These are phyloP conservation scores for Trichomycterus rosablanca DNA, from an alignment of 2,113 vertebrate species.

Conservation along the genomic window DNA sequence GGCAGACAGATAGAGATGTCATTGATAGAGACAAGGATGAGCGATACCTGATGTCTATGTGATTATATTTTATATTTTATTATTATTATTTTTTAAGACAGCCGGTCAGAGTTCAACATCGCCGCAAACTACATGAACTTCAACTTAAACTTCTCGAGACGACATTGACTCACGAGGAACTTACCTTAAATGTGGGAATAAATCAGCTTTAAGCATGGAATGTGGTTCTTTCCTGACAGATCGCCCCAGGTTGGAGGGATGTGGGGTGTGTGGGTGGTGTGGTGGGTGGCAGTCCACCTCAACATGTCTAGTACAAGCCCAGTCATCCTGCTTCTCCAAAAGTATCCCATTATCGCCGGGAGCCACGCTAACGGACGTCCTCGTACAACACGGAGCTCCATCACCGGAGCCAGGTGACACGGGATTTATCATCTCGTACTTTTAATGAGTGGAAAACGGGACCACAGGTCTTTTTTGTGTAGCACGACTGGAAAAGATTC, in stretches of 20 bases:
- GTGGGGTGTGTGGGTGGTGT: no score
- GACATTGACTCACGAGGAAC: not conserved
- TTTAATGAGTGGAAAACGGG: slow-evolving; percentile 48
- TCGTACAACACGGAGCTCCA: not conserved
- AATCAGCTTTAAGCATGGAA: slow-evolving; percentile 1
- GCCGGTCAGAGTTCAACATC: no score
- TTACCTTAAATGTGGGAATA: not conserved
- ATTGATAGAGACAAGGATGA: no score
- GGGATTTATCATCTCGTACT: slow-evolving; percentile 20
- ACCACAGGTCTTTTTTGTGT: slow-evolving; percentile 41
- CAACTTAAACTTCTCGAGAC: not conserved
- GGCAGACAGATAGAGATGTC: no score
- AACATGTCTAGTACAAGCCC: slow-evolving; percentile 14
- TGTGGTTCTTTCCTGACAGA: not conserved
- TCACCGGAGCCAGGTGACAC: slow-evolving; percentile 26
- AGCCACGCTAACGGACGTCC: not conserved
- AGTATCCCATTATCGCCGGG: not conserved
- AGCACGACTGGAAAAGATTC: slow-evolving; percentile 50
- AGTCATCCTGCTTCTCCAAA: slow-evolving; percentile 2
- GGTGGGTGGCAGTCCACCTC: no score
- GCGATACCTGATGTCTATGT: no score
- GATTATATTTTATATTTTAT: no score
- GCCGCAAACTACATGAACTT: no score
- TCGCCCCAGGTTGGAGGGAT: no score
- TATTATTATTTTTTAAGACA: no score